Evolutionary conservation across 92 coral and sea anemone genomes (phyloP).

Genomic region (Phenganax marumi): DNA sequence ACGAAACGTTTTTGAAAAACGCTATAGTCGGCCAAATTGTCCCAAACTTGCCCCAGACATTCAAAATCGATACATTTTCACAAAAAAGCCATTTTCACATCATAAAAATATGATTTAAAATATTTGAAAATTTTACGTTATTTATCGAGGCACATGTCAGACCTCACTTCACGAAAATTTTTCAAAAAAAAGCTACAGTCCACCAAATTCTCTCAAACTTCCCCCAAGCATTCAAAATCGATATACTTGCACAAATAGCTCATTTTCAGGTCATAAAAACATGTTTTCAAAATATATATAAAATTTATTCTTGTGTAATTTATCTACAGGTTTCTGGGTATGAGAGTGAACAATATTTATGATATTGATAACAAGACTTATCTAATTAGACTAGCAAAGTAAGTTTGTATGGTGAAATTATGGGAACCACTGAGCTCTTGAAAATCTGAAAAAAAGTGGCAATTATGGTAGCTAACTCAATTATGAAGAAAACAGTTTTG

Average conservation of each 20-base stretch:
- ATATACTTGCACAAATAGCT: too few species aligned
- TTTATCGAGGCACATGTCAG: too few species aligned
- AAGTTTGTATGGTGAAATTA: constrained; percentile 31
- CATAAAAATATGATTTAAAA: too few species aligned
- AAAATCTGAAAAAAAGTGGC: background rate
- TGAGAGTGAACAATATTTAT: constrained; percentile 90
- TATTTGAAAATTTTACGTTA: too few species aligned
- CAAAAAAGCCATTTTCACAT: too few species aligned
- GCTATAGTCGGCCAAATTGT: too few species aligned
- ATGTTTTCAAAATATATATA: background rate
- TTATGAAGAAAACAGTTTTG: background rate
- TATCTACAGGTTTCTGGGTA: constrained; percentile 67
- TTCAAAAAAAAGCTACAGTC: background rate
- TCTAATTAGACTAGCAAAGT: constrained; percentile 85
- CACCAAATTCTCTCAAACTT: background rate
- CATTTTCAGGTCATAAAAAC: background rate
- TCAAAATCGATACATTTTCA: too few species aligned
- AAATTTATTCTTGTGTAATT: background rate
- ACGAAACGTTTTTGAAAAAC: too few species aligned
- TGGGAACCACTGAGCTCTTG: background rate
- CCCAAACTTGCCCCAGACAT: too few species aligned
- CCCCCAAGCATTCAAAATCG: background rate
- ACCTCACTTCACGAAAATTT: too few species aligned
- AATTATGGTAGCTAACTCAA: background rate
- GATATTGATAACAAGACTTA: constrained; percentile 95